Percentiles rank a stretch among this genome's conserved stretches.
These are phyloP conservation scores for Meganola albula DNA, from an alignment of 2,888 invertebrate genomes.

Conservation along the genomic window DNA sequence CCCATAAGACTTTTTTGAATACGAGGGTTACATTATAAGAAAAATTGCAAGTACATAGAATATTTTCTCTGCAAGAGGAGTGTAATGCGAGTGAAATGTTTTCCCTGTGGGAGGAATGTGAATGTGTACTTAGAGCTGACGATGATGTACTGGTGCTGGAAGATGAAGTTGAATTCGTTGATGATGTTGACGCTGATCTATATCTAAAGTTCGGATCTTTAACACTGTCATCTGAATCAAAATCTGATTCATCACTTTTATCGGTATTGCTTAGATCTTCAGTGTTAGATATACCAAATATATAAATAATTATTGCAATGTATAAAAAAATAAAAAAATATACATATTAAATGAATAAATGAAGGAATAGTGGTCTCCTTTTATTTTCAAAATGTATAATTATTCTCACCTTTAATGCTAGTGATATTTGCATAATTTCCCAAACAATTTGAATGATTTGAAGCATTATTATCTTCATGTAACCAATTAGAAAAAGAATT, in stretches of 20 bases:
- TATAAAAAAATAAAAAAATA: too few relatives aligned
- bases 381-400: too few relatives aligned
- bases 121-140: conserved; percentile 3
- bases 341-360: too few relatives aligned
- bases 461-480: neutral
- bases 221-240: conserved; percentile 12
- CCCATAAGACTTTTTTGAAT: too few relatives aligned
- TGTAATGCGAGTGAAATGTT: neutral
- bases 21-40: neutral
- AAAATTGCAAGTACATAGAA: neutral
- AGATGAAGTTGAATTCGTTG: conserved; percentile 10
- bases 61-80: neutral
- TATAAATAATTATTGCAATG: too few relatives aligned
- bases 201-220: conserved; percentile 16
- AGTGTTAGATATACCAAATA: conserved; percentile 1
- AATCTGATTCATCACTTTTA: conserved; percentile 9
- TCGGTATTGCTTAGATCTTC: conserved; percentile 6
- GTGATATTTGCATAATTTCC: neutral
- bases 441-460: neutral
- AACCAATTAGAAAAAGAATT: neutral
- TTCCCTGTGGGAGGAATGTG: neutral
- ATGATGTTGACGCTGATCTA: conserved; percentile 15
- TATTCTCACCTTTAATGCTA: too few relatives aligned
- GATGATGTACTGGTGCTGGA: conserved; percentile 4
- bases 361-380: too few relatives aligned